Evolutionary conservation across 2,888 invertebrate species (phyloP).

Genomic region (Drosophila greeni): DNA sequence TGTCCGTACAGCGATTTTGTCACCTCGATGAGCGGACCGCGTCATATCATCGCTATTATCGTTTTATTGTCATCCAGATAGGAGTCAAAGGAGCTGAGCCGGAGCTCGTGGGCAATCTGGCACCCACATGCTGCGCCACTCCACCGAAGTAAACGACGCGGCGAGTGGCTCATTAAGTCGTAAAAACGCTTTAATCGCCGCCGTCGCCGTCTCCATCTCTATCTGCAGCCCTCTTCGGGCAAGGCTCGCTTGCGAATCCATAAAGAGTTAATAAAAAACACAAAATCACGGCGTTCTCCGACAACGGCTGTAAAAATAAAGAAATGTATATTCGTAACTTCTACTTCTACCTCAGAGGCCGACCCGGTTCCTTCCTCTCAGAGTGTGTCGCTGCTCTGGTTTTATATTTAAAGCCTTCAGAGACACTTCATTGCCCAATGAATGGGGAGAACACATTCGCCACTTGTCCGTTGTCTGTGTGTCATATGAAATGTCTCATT

Average conservation of each 20-base stretch:
- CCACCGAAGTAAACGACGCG: slow-evolving; percentile 35
- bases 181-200: slow-evolving; percentile 69
- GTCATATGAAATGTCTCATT: slow-evolving; percentile 64
- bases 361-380: background rate
- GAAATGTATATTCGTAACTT: slow-evolving; percentile 66
- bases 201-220: slow-evolving; percentile 15
- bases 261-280: slow-evolving; percentile 71
- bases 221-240: slow-evolving; percentile 3
- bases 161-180: slow-evolving; percentile 74
- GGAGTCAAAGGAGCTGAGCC: slow-evolving; percentile 20
- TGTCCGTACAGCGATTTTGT: slow-evolving; percentile 67
- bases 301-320: slow-evolving; percentile 63
- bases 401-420: slow-evolving; percentile 53
- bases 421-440: slow-evolving; percentile 56
- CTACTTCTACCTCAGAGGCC: slow-evolving; percentile 48
- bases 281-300: slow-evolving; percentile 63
- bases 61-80: slow-evolving; percentile 60
- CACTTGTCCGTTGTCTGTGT: slow-evolving; percentile 44
- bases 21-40: slow-evolving; percentile 58
- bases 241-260: slow-evolving; percentile 65
- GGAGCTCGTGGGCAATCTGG: slow-evolving; percentile 60
- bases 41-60: slow-evolving; percentile 66
- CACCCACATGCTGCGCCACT: slow-evolving; percentile 63
- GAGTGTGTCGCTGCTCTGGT: slow-evolving; percentile 44
- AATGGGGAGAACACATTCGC: slow-evolving; percentile 21